These are phyloP conservation scores for Merodon equestris DNA, from an alignment of 2,888 invertebrate genomes.

Conservation along the genomic window DNA sequence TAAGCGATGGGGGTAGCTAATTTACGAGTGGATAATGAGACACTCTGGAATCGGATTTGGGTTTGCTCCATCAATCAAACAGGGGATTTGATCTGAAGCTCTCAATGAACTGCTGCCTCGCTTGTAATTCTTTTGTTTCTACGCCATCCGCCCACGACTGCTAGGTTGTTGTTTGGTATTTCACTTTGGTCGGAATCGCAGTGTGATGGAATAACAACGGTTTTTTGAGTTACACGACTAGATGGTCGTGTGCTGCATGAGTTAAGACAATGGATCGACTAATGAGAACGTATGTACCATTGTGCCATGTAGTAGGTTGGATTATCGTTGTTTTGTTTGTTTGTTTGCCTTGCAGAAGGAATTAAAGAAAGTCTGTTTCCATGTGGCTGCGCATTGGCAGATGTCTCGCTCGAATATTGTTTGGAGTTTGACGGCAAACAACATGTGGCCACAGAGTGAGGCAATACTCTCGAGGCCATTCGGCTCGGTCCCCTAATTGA, in stretches of 20 bases:
- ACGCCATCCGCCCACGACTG: slow-evolving; percentile 28
- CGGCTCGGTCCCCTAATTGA: slow-evolving; percentile 63
- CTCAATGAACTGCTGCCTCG: slow-evolving; percentile 33
- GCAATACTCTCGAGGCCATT: slow-evolving; percentile 30
- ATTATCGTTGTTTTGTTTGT: slow-evolving; percentile 21
- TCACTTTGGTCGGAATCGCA: slow-evolving; percentile 47
- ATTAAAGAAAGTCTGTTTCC: slow-evolving; percentile 29
- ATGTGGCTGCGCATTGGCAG: slow-evolving; percentile 46
- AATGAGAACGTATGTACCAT: slow-evolving; percentile 49
- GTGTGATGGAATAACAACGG: slow-evolving; percentile 32
- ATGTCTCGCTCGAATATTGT: slow-evolving; percentile 45
- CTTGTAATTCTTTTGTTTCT: slow-evolving; percentile 31
- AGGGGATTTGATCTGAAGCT: slow-evolving; percentile 22
- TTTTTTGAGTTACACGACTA: slow-evolving; percentile 8
- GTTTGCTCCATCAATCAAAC: slow-evolving; percentile 51
- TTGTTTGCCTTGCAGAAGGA: slow-evolving; percentile 60
- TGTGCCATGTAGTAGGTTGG: slow-evolving; percentile 11
- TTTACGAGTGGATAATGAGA: slow-evolving; percentile 56
- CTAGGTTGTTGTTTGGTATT: slow-evolving; percentile 18
- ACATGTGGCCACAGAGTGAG: slow-evolving; percentile 62
- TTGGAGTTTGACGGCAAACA: slow-evolving; percentile 52
- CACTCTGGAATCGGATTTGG: slow-evolving; percentile 41
- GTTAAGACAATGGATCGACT: slow-evolving; percentile 62
- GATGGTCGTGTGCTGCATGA: slow-evolving; percentile 51
- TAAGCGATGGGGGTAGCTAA: slow-evolving; percentile 36